phyloP scores from a whole-genome alignment of 2,888 invertebrate species.

The Yponomeuta plumbellus region DNA sequence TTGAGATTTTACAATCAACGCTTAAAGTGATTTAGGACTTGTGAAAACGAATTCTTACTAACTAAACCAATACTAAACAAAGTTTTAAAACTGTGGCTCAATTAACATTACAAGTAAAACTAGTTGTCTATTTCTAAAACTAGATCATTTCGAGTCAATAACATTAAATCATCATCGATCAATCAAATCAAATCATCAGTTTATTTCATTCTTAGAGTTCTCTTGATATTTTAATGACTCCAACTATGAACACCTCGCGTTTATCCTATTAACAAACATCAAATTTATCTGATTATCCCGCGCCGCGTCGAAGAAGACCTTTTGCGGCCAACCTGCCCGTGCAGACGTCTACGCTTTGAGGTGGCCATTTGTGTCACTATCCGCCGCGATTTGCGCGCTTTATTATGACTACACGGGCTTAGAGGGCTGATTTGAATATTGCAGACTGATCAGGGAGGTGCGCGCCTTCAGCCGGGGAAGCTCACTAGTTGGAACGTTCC shows the following conservation, averaged over 20 bases:
- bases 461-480: not conserved
- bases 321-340: not conserved
- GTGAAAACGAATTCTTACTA: slow-evolving; percentile 3
- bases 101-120: no score
- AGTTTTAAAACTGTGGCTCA: no score
- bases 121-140: no score
- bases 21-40: not conserved
- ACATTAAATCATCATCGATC: no score
- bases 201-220: no score
- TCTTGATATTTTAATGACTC: no score
- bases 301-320: not conserved
- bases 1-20: not conserved
- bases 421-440: slow-evolving; percentile 7
- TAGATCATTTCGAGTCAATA: no score
- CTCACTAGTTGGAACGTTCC: not conserved
- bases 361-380: slow-evolving; percentile 36
- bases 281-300: no score
- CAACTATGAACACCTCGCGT: no score
- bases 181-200: no score
- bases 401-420: slow-evolving; percentile 11
- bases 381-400: slow-evolving; percentile 11
- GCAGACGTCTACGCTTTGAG: slow-evolving; percentile 51
- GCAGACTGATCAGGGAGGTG: not conserved
- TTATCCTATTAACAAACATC: no score
- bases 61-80: no score